These are phyloP conservation scores for Stichodactyla mertensii DNA, from an alignment of 64 coral and sea anemone species.

Conservation along the genomic window DNA sequence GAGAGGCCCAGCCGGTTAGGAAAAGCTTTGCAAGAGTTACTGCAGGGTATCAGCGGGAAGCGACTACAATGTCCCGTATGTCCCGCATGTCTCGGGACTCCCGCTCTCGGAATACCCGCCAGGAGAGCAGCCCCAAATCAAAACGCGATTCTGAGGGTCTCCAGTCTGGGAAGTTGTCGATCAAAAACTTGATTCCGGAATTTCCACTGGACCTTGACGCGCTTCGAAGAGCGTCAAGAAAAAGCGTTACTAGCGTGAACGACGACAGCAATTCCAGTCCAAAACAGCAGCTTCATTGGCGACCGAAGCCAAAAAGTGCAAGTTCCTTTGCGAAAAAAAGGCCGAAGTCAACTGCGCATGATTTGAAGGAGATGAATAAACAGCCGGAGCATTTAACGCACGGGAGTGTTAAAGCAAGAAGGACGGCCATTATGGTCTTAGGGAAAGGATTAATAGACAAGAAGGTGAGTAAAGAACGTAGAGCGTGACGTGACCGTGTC, in stretches of 20 bases:
- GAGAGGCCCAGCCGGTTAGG: neutral
- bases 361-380: neutral
- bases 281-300: neutral
- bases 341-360: neutral
- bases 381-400: neutral
- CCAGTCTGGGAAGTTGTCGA: neutral
- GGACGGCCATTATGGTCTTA: neutral
- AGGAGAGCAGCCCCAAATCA: neutral
- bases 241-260: neutral
- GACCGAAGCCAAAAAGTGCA: neutral
- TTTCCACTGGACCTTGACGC: neutral
- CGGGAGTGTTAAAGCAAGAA: neutral
- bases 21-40: neutral
- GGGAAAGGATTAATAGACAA: neutral
- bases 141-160: neutral
- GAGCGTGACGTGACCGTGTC: too few relatives aligned
- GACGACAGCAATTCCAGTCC: neutral
- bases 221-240: neutral
- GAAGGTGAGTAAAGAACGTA: neutral
- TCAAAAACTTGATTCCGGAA: neutral
- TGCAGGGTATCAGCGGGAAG: neutral
- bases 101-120: neutral
- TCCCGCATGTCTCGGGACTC: neutral
- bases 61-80: neutral
- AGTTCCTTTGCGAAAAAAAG: neutral